Base-by-base conservation (phyloP, 2,797 vertebrate genomes). In the Halcyon chelicuti region DNA sequence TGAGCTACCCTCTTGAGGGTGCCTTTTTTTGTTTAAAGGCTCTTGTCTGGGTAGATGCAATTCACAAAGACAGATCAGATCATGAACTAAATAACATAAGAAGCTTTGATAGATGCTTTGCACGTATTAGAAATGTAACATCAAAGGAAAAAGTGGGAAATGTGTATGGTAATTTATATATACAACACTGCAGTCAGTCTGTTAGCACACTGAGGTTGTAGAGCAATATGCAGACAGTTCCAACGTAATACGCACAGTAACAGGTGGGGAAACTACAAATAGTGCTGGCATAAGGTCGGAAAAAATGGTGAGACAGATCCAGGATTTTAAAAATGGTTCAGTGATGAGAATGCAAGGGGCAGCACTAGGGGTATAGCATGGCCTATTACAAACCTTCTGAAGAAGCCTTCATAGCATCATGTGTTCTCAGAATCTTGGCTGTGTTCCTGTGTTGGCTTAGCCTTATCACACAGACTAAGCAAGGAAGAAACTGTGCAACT, bases 241-340 rank as follows among this genome's bases (percentile, higher is more conserved):
- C 94, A 91, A 86, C 7, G 22, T 90, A 96, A 95, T 94, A 95
- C 91, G 60, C 88, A 67, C 31, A 90, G 96, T 33, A 88, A 98
- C 98, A 98, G 98, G 98, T 98, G 98, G 94, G 42, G 93, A 94
- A 92, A 97, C 98, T 77, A 98, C 98, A 98, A 98, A 98, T 98
- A 98, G 98, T 97, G 92, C 93, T 96, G 95, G 96, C 93, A 94
- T 98, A 96, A 92, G 94, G 86, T 82, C 3, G 98, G 98, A 98
- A 98, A 98, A 98, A 97, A 98, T 98, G 98, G 96, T 26, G 83
- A 97, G 96, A 84, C 37, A 75, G 73, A 93, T 93, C 96, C 97
- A 97, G 94, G 88, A 88, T 78, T 97, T 97, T 97, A 97, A 97
- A 97, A 98, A 98, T 94, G 97, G 97, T 95, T 98, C 94, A 82